phyloP scores from a whole-genome alignment of 2,113 vertebrate species.

The Laticauda laticaudata region DNA sequence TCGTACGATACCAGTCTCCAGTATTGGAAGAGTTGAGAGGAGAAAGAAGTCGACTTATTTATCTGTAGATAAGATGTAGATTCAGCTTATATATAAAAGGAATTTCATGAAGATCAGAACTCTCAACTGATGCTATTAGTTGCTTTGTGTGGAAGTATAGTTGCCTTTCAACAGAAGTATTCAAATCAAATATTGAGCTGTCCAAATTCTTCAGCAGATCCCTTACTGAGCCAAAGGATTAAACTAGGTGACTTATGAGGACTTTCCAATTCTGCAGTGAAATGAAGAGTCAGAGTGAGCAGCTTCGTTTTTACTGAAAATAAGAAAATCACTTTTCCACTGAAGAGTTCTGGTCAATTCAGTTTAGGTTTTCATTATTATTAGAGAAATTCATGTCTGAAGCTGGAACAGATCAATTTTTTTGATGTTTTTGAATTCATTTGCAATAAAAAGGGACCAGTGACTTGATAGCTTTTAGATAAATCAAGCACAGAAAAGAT shows the following conservation, averaged over 20 bases:
- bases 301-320: neutral
- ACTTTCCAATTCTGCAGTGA: neutral
- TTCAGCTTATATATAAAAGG: neutral
- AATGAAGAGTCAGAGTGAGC: neutral
- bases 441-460: neutral
- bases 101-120: neutral
- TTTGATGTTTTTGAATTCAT: neutral
- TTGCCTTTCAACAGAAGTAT: neutral
- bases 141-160: neutral
- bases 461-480: neutral
- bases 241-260: neutral
- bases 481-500: constrained; percentile 6
- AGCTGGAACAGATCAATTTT: neutral
- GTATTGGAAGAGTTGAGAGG: neutral
- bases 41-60: neutral
- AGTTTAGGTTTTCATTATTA: neutral
- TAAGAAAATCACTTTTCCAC: neutral
- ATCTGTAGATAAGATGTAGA: neutral
- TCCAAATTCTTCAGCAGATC: neutral
- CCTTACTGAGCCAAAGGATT: neutral
- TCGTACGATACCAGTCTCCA: neutral
- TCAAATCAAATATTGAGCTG: neutral
- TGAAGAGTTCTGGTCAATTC: neutral
- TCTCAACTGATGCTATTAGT: neutral
- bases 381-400: neutral